Percentiles rank a stretch among this genome's conserved stretches.
These are phyloP conservation scores for Rhabdornis inornatus DNA, from an alignment of 2,113 vertebrate genomes.

Conservation along the genomic window DNA sequence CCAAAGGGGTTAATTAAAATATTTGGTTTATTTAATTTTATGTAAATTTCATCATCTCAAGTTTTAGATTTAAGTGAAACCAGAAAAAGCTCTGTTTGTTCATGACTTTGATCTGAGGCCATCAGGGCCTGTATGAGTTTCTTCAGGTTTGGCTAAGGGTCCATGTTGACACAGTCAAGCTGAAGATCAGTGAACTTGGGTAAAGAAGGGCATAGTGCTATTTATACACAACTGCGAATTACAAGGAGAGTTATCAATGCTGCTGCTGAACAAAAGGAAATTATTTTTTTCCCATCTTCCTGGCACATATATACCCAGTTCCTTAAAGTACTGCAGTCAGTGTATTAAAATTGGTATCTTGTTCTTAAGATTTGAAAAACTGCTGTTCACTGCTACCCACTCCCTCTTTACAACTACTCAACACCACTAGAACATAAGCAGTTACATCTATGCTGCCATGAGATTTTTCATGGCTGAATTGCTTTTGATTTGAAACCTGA, in stretches of 20 bases:
- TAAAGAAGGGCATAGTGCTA: background rate
- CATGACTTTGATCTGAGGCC: background rate
- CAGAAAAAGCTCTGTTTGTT: background rate
- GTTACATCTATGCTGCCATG: background rate
- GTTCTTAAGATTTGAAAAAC: background rate
- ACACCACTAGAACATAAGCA: background rate
- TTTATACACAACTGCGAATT: background rate
- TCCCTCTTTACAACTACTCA: background rate
- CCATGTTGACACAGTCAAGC: background rate
- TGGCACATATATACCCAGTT: background rate
- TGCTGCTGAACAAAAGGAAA: background rate
- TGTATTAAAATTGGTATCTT: background rate
- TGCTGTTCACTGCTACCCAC: background rate
- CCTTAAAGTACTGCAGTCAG: background rate
- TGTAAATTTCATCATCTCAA: background rate
- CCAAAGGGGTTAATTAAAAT: conserved; percentile 37
- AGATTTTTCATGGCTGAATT: background rate
- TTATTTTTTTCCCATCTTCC: background rate
- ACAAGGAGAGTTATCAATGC: background rate
- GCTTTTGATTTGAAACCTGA: background rate
- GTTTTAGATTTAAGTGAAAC: conserved; percentile 4
- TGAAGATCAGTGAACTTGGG: background rate
- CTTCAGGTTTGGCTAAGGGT: background rate
- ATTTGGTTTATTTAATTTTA: conserved; percentile 29
- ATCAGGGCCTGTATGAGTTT: background rate